phyloP scores from a whole-genome alignment of 2,113 vertebrate genomes.

The Amblyopsis rosae region DNA sequence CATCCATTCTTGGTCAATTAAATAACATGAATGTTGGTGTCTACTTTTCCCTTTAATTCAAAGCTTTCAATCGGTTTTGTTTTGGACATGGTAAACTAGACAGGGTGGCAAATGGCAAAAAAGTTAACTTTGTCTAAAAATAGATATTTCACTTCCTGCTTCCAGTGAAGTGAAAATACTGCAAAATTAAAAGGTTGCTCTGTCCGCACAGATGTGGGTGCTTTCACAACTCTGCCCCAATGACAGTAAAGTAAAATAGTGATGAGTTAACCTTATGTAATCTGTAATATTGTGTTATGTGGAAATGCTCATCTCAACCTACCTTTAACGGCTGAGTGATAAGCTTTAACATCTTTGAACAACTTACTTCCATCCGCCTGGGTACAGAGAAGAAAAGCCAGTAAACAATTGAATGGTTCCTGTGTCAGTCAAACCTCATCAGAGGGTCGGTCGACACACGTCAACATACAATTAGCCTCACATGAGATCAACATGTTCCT shows the following conservation, averaged over 20 bases:
- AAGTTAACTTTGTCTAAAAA: slow-evolving; percentile 14
- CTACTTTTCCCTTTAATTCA: slow-evolving; percentile 6
- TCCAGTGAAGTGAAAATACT: too few species aligned
- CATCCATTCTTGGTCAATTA: background rate
- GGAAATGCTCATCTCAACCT: slow-evolving; percentile 1
- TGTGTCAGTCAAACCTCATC: background rate
- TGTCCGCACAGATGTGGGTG: background rate
- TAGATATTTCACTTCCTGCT: slow-evolving; percentile 46
- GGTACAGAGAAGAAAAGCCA: slow-evolving; percentile 21
- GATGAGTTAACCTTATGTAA: too few species aligned
- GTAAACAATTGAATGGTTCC: background rate
- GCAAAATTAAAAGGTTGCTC: background rate
- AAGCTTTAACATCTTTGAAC: slow-evolving; percentile 88
- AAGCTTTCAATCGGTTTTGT: background rate
- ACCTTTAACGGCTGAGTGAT: slow-evolving; percentile 89
- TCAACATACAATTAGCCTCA: background rate
- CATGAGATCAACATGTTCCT: background rate
- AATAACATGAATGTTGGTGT: slow-evolving; percentile 17
- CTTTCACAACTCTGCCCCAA: background rate
- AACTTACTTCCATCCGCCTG: slow-evolving; percentile 86
- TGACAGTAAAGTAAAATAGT: too few species aligned
- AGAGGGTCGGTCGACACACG: background rate
- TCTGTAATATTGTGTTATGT: background rate
- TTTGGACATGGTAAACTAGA: slow-evolving; percentile 5
- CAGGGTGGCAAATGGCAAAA: slow-evolving; percentile 40